Percentiles rank a stretch among this genome's conserved stretches.
Evolutionary conservation across 2,113 vertebrate genomes (phyloP).

Genomic region (Anhinga rufa): DNA sequence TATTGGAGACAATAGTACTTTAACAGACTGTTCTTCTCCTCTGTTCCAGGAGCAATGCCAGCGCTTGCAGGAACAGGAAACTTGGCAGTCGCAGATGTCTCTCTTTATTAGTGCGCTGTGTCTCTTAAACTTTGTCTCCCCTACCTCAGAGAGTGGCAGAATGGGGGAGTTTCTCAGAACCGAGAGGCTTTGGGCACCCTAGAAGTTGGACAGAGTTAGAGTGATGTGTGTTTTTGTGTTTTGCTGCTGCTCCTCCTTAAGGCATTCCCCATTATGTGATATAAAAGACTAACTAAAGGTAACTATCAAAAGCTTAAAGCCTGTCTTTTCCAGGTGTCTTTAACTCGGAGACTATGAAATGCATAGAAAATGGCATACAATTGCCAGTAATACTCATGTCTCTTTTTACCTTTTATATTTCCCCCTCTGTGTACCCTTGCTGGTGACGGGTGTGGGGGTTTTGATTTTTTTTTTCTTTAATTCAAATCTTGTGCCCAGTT

Average conservation of each 20-base stretch:
- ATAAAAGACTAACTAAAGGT: background rate
- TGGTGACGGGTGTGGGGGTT: too few species aligned
- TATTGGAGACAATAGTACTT: background rate
- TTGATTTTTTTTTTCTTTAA: background rate
- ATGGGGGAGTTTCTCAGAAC: background rate
- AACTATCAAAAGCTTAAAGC: background rate
- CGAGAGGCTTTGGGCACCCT: background rate
- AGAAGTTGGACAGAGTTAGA: background rate
- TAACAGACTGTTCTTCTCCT: background rate
- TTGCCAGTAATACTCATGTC: background rate
- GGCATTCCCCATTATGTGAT: fast-evolving
- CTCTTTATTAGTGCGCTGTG: background rate
- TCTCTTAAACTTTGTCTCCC: background rate
- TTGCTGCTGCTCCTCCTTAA: background rate
- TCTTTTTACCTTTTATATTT: background rate
- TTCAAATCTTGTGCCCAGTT: background rate
- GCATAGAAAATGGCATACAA: background rate
- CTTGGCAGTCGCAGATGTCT: background rate
- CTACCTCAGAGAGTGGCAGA: background rate
- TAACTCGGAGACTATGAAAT: background rate
- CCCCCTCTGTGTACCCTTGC: background rate
- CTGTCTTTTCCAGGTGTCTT: background rate
- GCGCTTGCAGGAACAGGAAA: background rate
- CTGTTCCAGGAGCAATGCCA: slow-evolving; percentile 18
- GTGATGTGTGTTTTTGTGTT: fast-evolving